Percentiles rank a stretch among this genome's conserved stretches.
These are phyloP conservation scores for Acridotheres tristis DNA, from an alignment of 2,797 vertebrate species.

Conservation along the genomic window DNA sequence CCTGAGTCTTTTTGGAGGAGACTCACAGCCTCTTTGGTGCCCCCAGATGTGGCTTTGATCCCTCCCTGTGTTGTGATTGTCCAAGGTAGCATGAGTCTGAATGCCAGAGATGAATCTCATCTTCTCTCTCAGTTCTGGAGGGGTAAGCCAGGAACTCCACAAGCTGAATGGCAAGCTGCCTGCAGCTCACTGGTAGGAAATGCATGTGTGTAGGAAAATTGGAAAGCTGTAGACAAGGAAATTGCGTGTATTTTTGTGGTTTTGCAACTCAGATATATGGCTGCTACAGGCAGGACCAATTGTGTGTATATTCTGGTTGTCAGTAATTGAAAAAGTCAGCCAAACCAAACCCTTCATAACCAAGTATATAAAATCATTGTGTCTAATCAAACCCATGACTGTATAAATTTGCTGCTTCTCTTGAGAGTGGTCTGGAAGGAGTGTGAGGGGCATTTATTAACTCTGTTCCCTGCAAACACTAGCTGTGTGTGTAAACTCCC, in stretches of 20 bases:
- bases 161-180: conserved; percentile 21
- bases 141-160: neutral
- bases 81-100: neutral
- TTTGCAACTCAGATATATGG: conserved; percentile 23
- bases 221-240: conserved; percentile 34
- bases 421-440: neutral
- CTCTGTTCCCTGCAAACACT: neutral
- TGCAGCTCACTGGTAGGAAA: neutral
- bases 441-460: neutral
- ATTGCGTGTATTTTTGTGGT: neutral
- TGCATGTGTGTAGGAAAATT: neutral
- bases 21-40: neutral
- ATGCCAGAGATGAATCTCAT: neutral
- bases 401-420: neutral
- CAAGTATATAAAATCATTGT: neutral
- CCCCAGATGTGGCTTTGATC: neutral
- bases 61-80: neutral
- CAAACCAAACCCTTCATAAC: conserved; percentile 9
- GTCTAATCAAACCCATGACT: conserved; percentile 18
- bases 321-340: conserved; percentile 15
- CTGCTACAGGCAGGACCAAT: neutral
- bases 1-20: neutral
- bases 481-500: neutral
- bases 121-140: neutral
- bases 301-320: neutral